Evolutionary conservation across 2,797 vertebrate species (phyloP), one percentile per base, ranked within the genome.

Genomic region (Gymnothorax javanicus): DNA sequence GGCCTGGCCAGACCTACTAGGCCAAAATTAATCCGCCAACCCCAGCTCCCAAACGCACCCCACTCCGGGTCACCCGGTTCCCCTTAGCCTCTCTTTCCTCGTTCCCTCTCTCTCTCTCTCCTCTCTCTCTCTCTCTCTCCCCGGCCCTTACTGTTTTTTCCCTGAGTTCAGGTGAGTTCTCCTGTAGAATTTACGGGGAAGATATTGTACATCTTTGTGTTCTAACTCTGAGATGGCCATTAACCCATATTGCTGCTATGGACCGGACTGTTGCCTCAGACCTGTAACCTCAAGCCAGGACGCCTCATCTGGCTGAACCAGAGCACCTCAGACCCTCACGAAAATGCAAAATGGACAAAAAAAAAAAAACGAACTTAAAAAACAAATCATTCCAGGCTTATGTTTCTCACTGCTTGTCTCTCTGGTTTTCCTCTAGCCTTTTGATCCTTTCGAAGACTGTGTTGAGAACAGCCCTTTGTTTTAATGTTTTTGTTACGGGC

Each of bases 201-300:
- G 50, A 79, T 59, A 12, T n/a, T 27, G 84, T 73, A 54, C 84
- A 25, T 56, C 33, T 83, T 83, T 83, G 56, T 83, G 56, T 83
- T 83, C 11, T 57, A 43, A 87, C 67, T 85, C 84, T 57, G 67
- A 73, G 23, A 71, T 62, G 86, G 86, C 86, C 83, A 87, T 94
- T 93, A 94, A 95, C 94, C 89, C 92, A 95, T 92, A 93, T 94
- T 96, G 96, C 96, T 96, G 95, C 95, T 96, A 95, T 91, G 92
- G 91, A 94, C 91, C 89, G 91, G 94, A 96, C 94, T 92, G 95
- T 95, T 93, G 93, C 95, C 95, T 95, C 96, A 95, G 94, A 96
- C 94, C 94, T 95, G 92, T 95, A 95, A 96, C 96, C 95, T 96
- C 96, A 96, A 85, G 89, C 91, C 88, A 82, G 90, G 89, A 92